phyloP scores from a whole-genome alignment of 2,797 vertebrate species.

The Epinephelus malabaricus region DNA sequence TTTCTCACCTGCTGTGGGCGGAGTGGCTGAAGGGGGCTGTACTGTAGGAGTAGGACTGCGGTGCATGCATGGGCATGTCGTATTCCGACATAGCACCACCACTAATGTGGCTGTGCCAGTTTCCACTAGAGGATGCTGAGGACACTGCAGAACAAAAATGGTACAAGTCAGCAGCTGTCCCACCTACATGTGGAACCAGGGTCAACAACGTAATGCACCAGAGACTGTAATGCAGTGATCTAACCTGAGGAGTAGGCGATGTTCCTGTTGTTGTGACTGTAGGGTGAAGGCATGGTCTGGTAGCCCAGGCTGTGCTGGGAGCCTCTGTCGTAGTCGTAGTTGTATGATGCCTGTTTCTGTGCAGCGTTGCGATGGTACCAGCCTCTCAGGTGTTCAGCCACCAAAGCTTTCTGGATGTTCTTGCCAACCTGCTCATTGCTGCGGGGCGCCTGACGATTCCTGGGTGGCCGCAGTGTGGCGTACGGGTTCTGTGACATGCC shows the following conservation, averaged over 20 bases:
- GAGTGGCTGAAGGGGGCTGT: constrained; percentile 87
- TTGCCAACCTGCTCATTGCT: constrained; percentile 88
- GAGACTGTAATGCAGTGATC: neutral
- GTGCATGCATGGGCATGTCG: constrained; percentile 79
- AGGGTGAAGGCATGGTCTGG: constrained; percentile 86
- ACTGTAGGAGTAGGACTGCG: constrained; percentile 88
- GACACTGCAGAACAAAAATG: constrained; percentile 80
- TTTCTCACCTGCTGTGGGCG: constrained; percentile 92
- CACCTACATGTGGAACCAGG: neutral
- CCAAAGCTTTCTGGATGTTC: constrained; percentile 93
- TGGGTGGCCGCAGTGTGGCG: constrained; percentile 91
- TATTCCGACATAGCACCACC: constrained; percentile 86
- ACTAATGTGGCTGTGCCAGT: constrained; percentile 88
- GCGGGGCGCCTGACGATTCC: constrained; percentile 83
- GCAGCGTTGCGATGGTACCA: constrained; percentile 95
- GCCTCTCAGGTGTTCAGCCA: constrained; percentile 93
- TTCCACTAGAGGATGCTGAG: constrained; percentile 86
- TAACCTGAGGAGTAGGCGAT: constrained; percentile 91
- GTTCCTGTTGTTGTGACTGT: constrained; percentile 87
- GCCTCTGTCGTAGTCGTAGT: constrained; percentile 88
- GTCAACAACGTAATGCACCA: neutral
- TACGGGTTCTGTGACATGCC: constrained; percentile 90
- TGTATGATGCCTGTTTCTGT: constrained; percentile 87
- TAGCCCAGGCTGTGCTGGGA: constrained; percentile 91
- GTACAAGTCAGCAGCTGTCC: constrained; percentile 24